Conservation (phyloP, 2,113 vertebrate species). For the Muntiacus reevesi region DNA sequence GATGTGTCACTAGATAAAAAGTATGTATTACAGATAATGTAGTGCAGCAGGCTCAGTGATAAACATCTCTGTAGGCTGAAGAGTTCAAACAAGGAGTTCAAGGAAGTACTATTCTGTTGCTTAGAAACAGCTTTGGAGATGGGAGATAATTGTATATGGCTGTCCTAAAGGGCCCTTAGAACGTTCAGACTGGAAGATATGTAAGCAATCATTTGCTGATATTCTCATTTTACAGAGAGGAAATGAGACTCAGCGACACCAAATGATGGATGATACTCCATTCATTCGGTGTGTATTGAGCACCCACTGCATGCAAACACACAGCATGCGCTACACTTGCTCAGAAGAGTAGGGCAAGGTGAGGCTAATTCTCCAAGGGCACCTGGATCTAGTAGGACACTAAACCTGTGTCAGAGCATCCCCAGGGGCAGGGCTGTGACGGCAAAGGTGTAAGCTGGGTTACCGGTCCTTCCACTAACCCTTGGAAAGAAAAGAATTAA, state of each 20-base stretch:
- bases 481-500: background rate
- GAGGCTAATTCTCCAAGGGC: background rate
- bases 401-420: background rate
- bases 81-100: slow-evolving; percentile 8
- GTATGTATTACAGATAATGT: background rate
- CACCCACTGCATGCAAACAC: background rate
- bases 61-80: background rate
- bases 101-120: background rate
- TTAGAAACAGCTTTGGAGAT: slow-evolving; percentile 27
- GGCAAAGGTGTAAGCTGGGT: background rate
- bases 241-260: background rate
- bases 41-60: background rate
- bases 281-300: background rate
- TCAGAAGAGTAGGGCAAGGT: background rate
- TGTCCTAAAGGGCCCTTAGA: background rate
- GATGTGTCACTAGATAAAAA: background rate
- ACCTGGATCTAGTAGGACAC: background rate
- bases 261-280: background rate
- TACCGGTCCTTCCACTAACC: background rate
- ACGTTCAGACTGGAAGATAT: background rate
- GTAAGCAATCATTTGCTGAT: background rate
- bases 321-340: background rate
- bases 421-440: background rate
- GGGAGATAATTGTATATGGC: background rate
- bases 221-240: background rate